A percentile compares a stretch with the other conserved stretches of the same genome.
phyloP scores from a whole-genome alignment of 2,888 invertebrate genomes.

The Chesias legatella region DNA sequence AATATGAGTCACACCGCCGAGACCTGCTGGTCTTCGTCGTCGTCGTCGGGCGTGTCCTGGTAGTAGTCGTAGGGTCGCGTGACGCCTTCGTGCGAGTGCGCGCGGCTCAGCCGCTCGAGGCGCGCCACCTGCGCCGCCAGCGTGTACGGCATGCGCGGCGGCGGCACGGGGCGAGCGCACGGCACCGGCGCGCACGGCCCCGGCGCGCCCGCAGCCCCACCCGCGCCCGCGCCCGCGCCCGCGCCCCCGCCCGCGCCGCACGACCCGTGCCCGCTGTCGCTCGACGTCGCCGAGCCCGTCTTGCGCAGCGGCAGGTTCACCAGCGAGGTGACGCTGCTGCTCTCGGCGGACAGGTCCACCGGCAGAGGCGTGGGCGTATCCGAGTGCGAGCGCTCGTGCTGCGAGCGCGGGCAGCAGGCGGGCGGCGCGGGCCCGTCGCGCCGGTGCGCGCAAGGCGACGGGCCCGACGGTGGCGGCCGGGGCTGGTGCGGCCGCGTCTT shows the following conservation, averaged over 20 bases:
- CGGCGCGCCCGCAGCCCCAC: slow-evolving; percentile 75
- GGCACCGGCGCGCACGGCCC: slow-evolving; percentile 35
- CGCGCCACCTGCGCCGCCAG: slow-evolving; percentile 93
- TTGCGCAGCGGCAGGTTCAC: slow-evolving; percentile 94
- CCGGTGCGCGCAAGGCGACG: slow-evolving; percentile 83
- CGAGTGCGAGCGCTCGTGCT: slow-evolving; percentile 94
- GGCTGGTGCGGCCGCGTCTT: slow-evolving; percentile 95
- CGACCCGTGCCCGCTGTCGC: slow-evolving; percentile 94
- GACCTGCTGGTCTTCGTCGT: slow-evolving; percentile 77
- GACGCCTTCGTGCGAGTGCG: slow-evolving; percentile 93
- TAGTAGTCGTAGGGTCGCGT: slow-evolving; percentile 88
- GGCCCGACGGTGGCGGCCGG: slow-evolving; percentile 82
- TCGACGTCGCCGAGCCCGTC: slow-evolving; percentile 94
- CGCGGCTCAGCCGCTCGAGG: slow-evolving; percentile 88
- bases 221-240: slow-evolving; percentile 93
- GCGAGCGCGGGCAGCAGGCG: slow-evolving; percentile 78
- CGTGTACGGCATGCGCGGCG: slow-evolving; percentile 86
- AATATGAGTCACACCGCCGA: slow-evolving; percentile 65
- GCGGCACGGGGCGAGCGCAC: slow-evolving; percentile 84
- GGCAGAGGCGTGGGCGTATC: slow-evolving; percentile 92
- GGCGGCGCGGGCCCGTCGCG: slow-evolving; percentile 78
- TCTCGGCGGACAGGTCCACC: slow-evolving; percentile 95
- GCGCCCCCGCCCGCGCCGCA: slow-evolving; percentile 57
- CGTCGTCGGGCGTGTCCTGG: slow-evolving; percentile 72
- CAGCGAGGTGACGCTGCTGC: slow-evolving; percentile 96